Evolutionary conservation across 2,797 vertebrate genomes (phyloP), one percentile per base, ranked within the genome.

Genomic region (Spea hammondii): DNA sequence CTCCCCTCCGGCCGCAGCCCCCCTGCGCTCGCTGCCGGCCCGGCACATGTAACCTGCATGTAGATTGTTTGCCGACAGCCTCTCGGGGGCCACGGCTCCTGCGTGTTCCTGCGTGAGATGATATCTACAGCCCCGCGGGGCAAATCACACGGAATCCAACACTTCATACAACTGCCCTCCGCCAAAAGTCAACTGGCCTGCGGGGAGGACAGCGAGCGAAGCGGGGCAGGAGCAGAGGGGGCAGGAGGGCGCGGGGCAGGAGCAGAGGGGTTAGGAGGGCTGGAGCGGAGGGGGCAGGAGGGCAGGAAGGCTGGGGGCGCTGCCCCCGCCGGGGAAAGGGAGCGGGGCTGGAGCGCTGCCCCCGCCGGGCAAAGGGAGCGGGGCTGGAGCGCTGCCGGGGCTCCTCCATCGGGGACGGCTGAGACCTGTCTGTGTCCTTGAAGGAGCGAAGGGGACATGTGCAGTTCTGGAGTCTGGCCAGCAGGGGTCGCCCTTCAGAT

Each of bases 81-180:
- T 72, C 55, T 44, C 55, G 9, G 13, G 59, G 65, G 76, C 76
- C 10, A 49, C 11, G 9, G 32, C 44, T 70, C 46, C 45, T 48
- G 57, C 67, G 46, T 14, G 73, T n/a, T 66, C 67, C 44, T 59
- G 74, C 67, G 79, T 72, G 69, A 51, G 62, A 80, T 81, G 77
- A 81, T 62, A 73, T 49, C 5, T 17, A 54, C 47, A 0, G 65
- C 69, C 79, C 65, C 79, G n/a, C 4, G 79, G 79, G 79, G 50
- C n/a, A 65, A 65, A 32, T 60, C 62, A 44, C 14, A 64, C 74
- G 49, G 77, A 82, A 82, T 74, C 69, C 17, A 68, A 77, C 75
- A 77, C 74, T 81, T 81, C 71, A 77, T 48, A 72, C 74, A 32
- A 51, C 65, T 77, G 79, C 69, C 79, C 79, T 77, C 62, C 11